Base-by-base conservation (phyloP, 2,113 vertebrate genomes). In the Choloepus hoffmanni region DNA sequence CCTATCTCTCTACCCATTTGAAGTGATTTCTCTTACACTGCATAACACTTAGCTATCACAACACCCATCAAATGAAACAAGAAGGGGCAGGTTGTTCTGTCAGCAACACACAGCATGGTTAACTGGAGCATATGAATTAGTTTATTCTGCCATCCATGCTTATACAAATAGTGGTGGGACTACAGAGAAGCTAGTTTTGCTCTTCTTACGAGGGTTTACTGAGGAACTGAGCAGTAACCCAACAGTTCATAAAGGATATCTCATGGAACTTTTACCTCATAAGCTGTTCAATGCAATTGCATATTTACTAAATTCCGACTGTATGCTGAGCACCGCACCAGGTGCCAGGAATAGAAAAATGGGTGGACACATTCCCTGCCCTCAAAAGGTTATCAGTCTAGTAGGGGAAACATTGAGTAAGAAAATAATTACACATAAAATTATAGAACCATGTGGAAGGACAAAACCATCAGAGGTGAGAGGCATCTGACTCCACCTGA, bases 1-100 rank as follows among this genome's bases (percentile, higher is more conserved):
- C 77, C 85, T 77, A 21, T 76, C 67, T 92, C 36, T 58, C 43
- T 0, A 33, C 36, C 43, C 91, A 96, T 97, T 88, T 94, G 85
- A 96, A 96, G 48, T 95, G 87, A 95, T 97, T 88, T 94, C 43
- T 94, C 97, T 92, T 96, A 96, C 97, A 95, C 70, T 96, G 93
- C 88, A 50, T 90, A 93, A 97, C 97, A 94, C 91, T 96, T 94
- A 90, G 74, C 63, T 95, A 76, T 97, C 77, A 96, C 89, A 95
- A 90, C 87, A 89, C 94, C 68, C 18, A 1, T 96, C 96, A 97
- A 92, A 97, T 92, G 95, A 97, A 98, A 97, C 36, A 88, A 82
- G 96, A 98, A 95, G 82, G 96, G 97, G 90, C 96, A 97, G 83
- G 93, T 97, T 98, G 55, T 90, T 92, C 68, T 92, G 82, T 55